These are phyloP conservation scores for Taurulus bubalis DNA, from an alignment of 2,113 vertebrate genomes.

Conservation along the genomic window DNA sequence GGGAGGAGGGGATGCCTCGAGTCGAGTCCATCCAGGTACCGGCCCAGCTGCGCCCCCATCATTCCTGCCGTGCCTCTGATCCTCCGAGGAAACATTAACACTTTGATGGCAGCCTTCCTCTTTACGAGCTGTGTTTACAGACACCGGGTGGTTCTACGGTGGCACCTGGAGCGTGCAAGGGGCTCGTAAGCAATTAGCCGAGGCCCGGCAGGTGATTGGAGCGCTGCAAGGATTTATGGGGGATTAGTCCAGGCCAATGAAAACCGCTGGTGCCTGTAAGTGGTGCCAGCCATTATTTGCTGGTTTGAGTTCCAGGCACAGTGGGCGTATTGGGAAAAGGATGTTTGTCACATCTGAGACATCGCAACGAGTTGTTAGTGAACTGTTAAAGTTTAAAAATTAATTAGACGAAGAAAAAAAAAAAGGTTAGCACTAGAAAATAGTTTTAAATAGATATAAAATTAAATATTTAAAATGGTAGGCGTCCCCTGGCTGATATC, in stretches of 20 bases:
- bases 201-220: constrained; percentile 67
- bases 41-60: constrained; percentile 74
- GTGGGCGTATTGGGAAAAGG: constrained; percentile 57
- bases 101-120: constrained; percentile 74
- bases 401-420: neutral
- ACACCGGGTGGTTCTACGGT: constrained; percentile 65
- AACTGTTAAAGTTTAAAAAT: neutral
- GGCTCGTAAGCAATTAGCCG: constrained; percentile 77
- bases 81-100: constrained; percentile 70
- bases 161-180: constrained; percentile 78
- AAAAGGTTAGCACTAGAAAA: neutral
- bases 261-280: constrained; percentile 83
- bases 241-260: constrained; percentile 79
- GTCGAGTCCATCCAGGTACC: constrained; percentile 66
- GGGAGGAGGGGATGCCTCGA: constrained; percentile 39
- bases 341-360: constrained; percentile 57
- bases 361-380: neutral
- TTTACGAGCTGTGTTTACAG: constrained; percentile 81
- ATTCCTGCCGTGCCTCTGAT: constrained; percentile 65
- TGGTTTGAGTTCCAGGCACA: constrained; percentile 61
- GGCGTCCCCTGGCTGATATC: neutral
- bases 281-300: constrained; percentile 72
- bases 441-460: neutral
- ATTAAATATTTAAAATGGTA: neutral
- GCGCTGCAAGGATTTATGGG: constrained; percentile 78